These are phyloP conservation scores for Gerris buenoi DNA, from an alignment of 1,140 invertebrate genomes.

Conservation along the genomic window DNA sequence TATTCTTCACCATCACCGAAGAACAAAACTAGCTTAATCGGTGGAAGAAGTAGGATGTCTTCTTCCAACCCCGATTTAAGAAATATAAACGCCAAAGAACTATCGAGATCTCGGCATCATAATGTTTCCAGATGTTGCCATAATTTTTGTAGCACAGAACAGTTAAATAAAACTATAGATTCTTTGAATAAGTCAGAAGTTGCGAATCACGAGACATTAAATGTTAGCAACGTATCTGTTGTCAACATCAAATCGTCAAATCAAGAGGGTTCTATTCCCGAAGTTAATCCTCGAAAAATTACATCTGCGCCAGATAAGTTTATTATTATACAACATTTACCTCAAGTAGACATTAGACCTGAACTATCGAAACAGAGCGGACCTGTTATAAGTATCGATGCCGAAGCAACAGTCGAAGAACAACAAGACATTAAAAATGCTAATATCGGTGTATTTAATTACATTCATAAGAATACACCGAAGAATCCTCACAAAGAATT, in stretches of 20 bases:
- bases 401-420: not conserved
- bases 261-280: not conserved
- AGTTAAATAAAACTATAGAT: not conserved
- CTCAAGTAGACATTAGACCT: constrained; percentile 2
- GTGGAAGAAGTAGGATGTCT: not conserved
- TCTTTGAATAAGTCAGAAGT: not conserved
- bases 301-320: not conserved
- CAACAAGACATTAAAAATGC: not conserved
- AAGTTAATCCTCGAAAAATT: not conserved
- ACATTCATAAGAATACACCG: not conserved
- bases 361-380: not conserved
- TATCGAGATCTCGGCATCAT: not conserved
- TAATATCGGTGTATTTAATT: not conserved
- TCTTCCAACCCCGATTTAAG: not conserved
- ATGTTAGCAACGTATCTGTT: not conserved
- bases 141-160: not conserved
- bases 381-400: not conserved
- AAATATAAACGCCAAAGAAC: not conserved
- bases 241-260: not conserved
- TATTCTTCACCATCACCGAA: not conserved
- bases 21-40: not conserved
- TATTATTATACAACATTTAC: not conserved
- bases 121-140: not conserved
- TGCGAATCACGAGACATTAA: too few relatives aligned
- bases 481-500: not conserved